A percentile compares a stretch with the other conserved stretches of the same genome.
Evolutionary conservation across 2,888 invertebrate species (phyloP).

Genomic region (Erebia aethiops): DNA sequence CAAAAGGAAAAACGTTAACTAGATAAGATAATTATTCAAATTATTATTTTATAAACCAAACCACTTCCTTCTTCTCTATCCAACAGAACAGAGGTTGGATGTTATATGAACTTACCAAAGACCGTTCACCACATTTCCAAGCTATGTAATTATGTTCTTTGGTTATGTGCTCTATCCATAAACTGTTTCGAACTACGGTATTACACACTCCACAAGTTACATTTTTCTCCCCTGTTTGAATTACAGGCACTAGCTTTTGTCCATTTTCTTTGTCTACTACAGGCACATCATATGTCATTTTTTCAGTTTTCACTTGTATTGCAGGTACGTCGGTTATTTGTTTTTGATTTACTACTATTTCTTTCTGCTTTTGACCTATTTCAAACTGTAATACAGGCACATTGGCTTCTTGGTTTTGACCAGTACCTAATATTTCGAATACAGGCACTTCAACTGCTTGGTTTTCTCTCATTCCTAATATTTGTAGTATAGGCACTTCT

Average conservation of each 20-base stretch:
- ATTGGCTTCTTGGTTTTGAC: background rate
- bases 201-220: conserved; percentile 45
- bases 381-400: background rate
- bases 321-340: background rate
- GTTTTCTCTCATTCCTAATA: background rate
- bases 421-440: background rate
- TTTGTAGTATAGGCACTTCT: background rate
- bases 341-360: background rate
- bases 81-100: background rate
- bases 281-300: background rate
- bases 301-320: background rate
- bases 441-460: background rate
- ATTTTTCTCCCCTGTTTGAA: background rate
- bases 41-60: background rate
- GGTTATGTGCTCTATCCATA: conserved; percentile 53
- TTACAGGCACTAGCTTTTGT: background rate
- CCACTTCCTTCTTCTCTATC: background rate
- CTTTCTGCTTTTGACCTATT: background rate
- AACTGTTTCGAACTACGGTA: conserved; percentile 15
- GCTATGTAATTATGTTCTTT: conserved; percentile 54
- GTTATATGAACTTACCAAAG: conserved; percentile 47
- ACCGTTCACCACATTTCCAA: conserved; percentile 47
- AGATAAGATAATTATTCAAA: too few species aligned
- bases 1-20: background rate
- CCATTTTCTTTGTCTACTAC: background rate